Evolutionary conservation across 1,140 invertebrate genomes (phyloP).

Genomic region (Sinella curviseta): DNA sequence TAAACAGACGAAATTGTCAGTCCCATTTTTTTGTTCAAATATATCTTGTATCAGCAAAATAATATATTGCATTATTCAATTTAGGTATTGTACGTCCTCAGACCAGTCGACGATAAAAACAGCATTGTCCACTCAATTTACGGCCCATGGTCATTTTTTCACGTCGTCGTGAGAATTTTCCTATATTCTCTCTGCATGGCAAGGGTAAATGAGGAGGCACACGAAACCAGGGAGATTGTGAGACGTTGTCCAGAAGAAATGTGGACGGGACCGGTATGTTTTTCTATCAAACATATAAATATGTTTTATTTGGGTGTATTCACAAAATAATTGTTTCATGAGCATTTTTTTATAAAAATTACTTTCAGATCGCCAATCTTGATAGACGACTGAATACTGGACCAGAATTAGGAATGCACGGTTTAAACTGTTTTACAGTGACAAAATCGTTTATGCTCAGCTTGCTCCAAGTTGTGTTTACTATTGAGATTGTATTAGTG

Average conservation of each 20-base stretch:
- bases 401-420: not conserved
- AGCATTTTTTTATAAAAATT: too few relatives aligned
- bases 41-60: too few relatives aligned
- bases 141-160: not conserved
- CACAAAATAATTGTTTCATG: not conserved
- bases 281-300: too few relatives aligned
- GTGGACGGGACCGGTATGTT: not conserved
- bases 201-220: not conserved
- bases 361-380: not conserved
- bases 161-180: not conserved
- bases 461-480: slow-evolving; percentile 1
- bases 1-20: too few relatives aligned
- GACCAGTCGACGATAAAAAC: not conserved
- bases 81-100: not conserved
- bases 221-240: not conserved
- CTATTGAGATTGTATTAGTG: slow-evolving; percentile 10
- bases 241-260: not conserved
- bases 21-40: too few relatives aligned
- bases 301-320: too few relatives aligned
- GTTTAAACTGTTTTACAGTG: not conserved
- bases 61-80: too few relatives aligned
- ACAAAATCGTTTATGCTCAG: slow-evolving; percentile 12
- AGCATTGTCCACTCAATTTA: not conserved
- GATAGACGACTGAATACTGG: not conserved
- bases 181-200: not conserved